Evolutionary conservation across 1,140 invertebrate species (phyloP).

Genomic region (Drosophila chauvacae): DNA sequence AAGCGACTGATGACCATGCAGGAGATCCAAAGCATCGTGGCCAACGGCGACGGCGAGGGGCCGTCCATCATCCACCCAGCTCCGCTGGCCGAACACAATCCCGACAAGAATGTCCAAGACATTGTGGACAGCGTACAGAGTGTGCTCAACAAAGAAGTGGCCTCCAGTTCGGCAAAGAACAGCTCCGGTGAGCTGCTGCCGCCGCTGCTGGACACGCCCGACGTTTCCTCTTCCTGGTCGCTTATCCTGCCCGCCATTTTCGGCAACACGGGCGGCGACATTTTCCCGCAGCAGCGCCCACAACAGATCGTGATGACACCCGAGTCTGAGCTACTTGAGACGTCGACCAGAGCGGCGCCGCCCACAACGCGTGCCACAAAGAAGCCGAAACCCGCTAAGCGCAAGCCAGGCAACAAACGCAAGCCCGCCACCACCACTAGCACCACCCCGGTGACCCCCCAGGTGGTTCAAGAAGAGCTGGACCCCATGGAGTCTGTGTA

Average conservation of each 20-base stretch:
- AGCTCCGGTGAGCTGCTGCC: constrained; percentile 85
- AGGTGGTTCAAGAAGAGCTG: constrained; percentile 79
- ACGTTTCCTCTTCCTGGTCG: constrained; percentile 91
- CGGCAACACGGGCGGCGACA: constrained; percentile 88
- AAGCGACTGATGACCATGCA: constrained; percentile 92
- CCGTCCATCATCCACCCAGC: constrained; percentile 85
- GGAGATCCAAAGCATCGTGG: constrained; percentile 93
- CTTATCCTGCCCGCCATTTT: constrained; percentile 91
- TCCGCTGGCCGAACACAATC: constrained; percentile 84
- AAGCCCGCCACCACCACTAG: constrained; percentile 52
- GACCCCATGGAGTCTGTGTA: constrained; percentile 78
- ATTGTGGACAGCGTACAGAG: constrained; percentile 92
- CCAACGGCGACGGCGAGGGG: constrained; percentile 89
- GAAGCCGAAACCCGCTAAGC: constrained; percentile 71
- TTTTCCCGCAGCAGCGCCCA: constrained; percentile 86
- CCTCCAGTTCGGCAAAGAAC: constrained; percentile 86
- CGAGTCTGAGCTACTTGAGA: constrained; percentile 86
- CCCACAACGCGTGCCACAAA: constrained; percentile 60
- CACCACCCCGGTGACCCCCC: constrained; percentile 69
- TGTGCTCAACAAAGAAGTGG: constrained; percentile 91
- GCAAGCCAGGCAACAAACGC: constrained; percentile 67
- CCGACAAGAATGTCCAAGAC: constrained; percentile 90
- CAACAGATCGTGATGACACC: constrained; percentile 85
- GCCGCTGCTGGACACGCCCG: constrained; percentile 88
- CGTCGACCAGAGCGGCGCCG: constrained; percentile 68